Conservation (phyloP, 2,797 vertebrate genomes). For the Argya squamiceps region DNA sequence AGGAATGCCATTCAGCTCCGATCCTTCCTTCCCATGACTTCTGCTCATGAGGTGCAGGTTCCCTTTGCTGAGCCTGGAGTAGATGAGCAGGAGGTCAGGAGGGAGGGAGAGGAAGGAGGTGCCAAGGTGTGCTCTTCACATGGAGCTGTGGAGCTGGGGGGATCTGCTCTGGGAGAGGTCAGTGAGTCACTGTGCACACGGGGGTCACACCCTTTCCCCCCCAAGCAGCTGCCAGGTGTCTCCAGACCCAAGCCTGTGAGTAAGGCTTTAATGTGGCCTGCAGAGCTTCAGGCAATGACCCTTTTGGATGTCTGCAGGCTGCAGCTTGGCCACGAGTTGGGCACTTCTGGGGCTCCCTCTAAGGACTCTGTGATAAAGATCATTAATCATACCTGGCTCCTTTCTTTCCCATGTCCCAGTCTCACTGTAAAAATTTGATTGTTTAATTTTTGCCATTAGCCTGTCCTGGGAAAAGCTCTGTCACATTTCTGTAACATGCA, state of each 20-base stretch:
- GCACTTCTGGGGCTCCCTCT: not conserved
- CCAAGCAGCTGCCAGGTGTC: not conserved
- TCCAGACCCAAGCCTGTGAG: not conserved
- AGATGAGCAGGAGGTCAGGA: not conserved
- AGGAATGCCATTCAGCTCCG: not conserved
- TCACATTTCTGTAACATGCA: accelerated
- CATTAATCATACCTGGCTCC: not conserved
- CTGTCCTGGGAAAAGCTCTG: not conserved
- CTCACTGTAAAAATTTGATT: not conserved
- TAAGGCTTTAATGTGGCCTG: not conserved
- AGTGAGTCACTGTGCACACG: not conserved
- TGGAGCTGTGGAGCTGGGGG: not conserved
- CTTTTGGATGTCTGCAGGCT: not conserved
- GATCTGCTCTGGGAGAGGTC: not conserved
- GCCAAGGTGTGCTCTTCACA: not conserved
- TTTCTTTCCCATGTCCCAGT: not conserved
- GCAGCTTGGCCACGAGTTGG: not conserved
- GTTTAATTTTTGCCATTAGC: not conserved
- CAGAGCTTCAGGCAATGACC: not conserved
- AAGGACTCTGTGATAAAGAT: not conserved
- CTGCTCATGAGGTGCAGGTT: not conserved
- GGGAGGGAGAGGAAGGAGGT: not conserved
- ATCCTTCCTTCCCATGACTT: not conserved
- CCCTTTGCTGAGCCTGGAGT: not conserved
- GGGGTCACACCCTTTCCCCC: not conserved